Conservation (phyloP, 2,797 vertebrate genomes). For the Sebastes iracundus region DNA sequence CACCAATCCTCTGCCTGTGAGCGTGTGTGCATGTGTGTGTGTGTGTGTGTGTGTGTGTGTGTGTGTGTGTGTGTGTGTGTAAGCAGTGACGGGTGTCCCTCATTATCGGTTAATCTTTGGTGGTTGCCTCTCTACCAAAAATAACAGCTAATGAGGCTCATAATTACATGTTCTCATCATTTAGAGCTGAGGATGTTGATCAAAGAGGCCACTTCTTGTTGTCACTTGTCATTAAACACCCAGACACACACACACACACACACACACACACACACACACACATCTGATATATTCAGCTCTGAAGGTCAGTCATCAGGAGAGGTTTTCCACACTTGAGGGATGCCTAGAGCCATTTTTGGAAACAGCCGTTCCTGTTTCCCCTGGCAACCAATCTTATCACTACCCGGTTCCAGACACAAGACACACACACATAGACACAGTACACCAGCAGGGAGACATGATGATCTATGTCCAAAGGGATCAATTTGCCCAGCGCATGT, state of each 20-base stretch:
- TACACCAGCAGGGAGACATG: constrained; percentile 16
- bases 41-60: neutral
- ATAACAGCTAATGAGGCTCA: neutral
- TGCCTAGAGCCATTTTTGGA: constrained; percentile 68
- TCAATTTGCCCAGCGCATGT: constrained; percentile 16
- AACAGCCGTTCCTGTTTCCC: constrained; percentile 66
- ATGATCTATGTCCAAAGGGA: constrained; percentile 49
- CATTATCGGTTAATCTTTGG: neutral
- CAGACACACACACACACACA: neutral
- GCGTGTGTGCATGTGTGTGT: neutral
- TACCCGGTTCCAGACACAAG: constrained; percentile 17
- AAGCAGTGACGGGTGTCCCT: neutral
- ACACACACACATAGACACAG: neutral
- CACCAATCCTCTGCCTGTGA: neutral
- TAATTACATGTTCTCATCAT: neutral
- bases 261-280: neutral
- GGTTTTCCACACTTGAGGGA: constrained; percentile 68
- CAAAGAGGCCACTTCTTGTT: neutral
- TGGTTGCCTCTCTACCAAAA: neutral
- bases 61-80: constrained; percentile 11
- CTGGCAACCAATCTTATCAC: constrained; percentile 71
- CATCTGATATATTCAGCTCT: constrained; percentile 14
- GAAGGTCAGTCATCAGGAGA: constrained; percentile 63
- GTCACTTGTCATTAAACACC: constrained; percentile 3
- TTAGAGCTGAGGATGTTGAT: constrained; percentile 1